Evolutionary conservation across 2,113 vertebrate genomes (phyloP), one percentile per base, ranked within the genome.

Genomic region (Leuciscus idus): DNA sequence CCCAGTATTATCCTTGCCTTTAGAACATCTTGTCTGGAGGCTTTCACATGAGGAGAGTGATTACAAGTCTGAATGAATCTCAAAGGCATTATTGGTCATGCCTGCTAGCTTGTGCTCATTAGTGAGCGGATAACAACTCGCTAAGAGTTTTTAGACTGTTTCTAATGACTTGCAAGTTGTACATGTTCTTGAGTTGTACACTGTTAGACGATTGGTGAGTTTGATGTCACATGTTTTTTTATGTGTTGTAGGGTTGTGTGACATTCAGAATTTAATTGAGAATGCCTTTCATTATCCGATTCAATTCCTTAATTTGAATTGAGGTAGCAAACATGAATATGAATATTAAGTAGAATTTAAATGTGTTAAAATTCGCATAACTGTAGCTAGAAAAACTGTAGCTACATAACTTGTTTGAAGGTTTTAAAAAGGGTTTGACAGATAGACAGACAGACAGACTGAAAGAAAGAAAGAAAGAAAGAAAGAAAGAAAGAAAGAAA

Each of bases 1-100:
- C 59, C 59, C 39, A 81, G 59, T 64, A 48, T 64, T 57, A 46
- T 64, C 23, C 36, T 46, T 81, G n/a, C n/a, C 23, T 66, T 64
- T 81, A 9, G 59, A 66, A 64, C 13, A 13, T 64, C 39, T 62
- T 81, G 39, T 66, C 36, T 81, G 59, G 39, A 48, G 48, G n/a
- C 26, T 52, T 52, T 52, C 15, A 76, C 26, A 28, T 8, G 43
- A 46, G 28, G 17, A 72, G 52, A 59, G 52, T 1, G 19, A 23
- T 61, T 23, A 79, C 13, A 23, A 43, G 23, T 48, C 59, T 48
- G 23, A 81, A 64, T 48, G 59, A 64, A 46, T 28, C 13, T 17
- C 33, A 2, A 17, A 70, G 66, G 21, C 36, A 26, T 74, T 74
- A 28, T 46, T 26, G 62, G 12, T 19, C 13, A 33, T 46, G n/a